phyloP scores from a whole-genome alignment of 2,888 invertebrate genomes.

The Dioctria linearis region DNA sequence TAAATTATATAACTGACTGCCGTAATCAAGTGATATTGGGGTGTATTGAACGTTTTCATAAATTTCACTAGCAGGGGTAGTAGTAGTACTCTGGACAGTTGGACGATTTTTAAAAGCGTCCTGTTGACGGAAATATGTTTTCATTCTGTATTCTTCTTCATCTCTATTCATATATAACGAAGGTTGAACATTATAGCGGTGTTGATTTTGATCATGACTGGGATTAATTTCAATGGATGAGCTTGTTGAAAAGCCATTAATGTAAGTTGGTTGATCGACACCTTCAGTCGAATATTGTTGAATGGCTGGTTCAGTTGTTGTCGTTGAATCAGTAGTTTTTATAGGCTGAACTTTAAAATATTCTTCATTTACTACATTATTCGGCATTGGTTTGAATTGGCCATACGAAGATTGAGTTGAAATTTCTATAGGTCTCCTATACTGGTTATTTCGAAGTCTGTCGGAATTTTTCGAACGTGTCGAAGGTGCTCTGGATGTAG shows the following conservation, averaged over 20 bases:
- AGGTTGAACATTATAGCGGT: conserved; percentile 58
- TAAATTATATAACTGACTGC: conserved; percentile 60
- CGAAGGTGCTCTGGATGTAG: conserved; percentile 14
- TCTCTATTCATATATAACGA: conserved; percentile 53
- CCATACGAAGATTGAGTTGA: conserved; percentile 62
- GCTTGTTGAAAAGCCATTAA: neutral
- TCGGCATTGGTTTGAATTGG: conserved; percentile 65
- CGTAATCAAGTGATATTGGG: conserved; percentile 65
- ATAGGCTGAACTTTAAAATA: conserved; percentile 66
- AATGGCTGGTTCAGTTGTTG: conserved; percentile 64
- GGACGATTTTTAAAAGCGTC: conserved; percentile 69
- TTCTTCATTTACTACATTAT: conserved; percentile 68
- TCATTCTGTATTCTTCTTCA: conserved; percentile 69
- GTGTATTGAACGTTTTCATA: conserved; percentile 68
- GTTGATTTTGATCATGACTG: conserved; percentile 60
- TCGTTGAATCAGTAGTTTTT: conserved; percentile 69
- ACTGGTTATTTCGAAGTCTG: conserved; percentile 25
- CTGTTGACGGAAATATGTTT: conserved; percentile 70
- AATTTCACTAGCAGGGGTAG: conserved; percentile 59
- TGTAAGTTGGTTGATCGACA: neutral
- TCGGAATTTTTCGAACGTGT: conserved; percentile 62
- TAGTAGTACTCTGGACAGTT: conserved; percentile 61
- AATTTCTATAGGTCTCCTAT: conserved; percentile 59
- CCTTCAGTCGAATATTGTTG: conserved; percentile 14
- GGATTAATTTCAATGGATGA: conserved; percentile 10